Base-by-base conservation (phyloP, 1,140 invertebrate genomes). In the Adelges cooleyi region DNA sequence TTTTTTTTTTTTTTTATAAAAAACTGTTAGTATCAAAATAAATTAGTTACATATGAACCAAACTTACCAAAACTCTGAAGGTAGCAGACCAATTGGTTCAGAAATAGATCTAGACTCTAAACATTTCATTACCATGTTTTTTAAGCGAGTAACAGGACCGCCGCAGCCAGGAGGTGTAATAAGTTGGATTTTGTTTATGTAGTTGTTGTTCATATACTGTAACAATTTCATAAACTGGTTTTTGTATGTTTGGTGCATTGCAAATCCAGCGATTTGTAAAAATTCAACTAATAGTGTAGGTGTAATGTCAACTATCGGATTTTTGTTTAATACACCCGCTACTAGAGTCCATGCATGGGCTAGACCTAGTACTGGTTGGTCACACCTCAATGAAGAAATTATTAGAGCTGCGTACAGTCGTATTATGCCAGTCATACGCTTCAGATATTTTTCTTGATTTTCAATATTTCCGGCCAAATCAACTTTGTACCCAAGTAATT, bases 111-210 rank as follows among this genome's bases (percentile, higher is more conserved):
- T 25, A 48, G 4, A 25, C n/a, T 15, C 18, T 29, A 62, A 18
- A 46, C n/a, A n/a, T 62, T 29, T 48, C 22, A 25, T 46, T n/a
- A 62, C 3, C 8, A 62, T 29, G 17, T 25, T 62, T 29, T 62
- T 62, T 48, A 62, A 48, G 46, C 56, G 56, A 48, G 56, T 48
- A 33, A 62, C 33, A 10, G 56, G 56, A 20, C 56, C 56, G 44
- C 56, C 42, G 10, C 18, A 11, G 13, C 42, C 42, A 9, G 3
- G 11, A 10, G 56, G 56, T 13, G 56, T 62, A n/a, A 62, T 17
- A 25, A 62, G 27, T 33, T 27, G 17, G 17, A 62, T 48, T 62
- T 62, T 62, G 13, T 62, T 48, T 18, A 46, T 15, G 38, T 33
- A 62, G 13, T 62, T 13, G 20, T 22, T 22, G 15, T 48, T 20